Evolutionary conservation across 2,888 invertebrate genomes (phyloP).

Genomic region (Hymenopus coronatus): DNA sequence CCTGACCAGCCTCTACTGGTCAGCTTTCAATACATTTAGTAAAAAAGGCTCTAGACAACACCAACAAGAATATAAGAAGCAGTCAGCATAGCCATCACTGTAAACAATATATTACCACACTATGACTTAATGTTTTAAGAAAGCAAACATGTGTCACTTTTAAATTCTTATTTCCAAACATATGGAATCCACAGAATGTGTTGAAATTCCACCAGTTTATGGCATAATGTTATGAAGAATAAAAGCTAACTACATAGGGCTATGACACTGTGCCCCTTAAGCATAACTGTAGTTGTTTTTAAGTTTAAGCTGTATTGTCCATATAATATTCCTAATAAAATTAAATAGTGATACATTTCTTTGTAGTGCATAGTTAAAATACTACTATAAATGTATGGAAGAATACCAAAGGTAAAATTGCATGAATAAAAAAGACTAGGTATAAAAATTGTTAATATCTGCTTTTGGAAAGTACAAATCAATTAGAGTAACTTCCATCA

Average conservation of each 20-base stretch:
- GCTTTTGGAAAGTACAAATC: neutral
- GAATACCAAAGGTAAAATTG: neutral
- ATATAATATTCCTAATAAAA: neutral
- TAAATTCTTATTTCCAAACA: neutral
- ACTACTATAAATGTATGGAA: neutral
- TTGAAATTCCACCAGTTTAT: neutral
- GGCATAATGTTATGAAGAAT: neutral
- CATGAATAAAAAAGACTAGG: neutral
- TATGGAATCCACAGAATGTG: neutral
- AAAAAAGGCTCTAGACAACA: slow-evolving; percentile 23
- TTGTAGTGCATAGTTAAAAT: neutral
- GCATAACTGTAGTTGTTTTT: neutral
- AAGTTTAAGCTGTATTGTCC: neutral
- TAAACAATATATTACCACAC: slow-evolving; percentile 33
- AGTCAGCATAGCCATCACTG: slow-evolving; percentile 11
- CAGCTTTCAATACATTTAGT: slow-evolving; percentile 30
- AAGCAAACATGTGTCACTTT: neutral
- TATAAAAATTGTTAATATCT: neutral
- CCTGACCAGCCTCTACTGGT: slow-evolving; percentile 31
- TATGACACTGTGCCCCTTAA: neutral
- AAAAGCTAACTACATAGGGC: neutral
- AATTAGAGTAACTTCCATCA: neutral
- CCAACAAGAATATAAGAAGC: neutral
- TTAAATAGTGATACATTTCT: neutral
- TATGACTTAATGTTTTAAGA: slow-evolving; percentile 23